Percentiles rank a stretch among this genome's conserved stretches.
Conservation (phyloP, 2,888 invertebrate genomes). For the Eilema depressum region DNA sequence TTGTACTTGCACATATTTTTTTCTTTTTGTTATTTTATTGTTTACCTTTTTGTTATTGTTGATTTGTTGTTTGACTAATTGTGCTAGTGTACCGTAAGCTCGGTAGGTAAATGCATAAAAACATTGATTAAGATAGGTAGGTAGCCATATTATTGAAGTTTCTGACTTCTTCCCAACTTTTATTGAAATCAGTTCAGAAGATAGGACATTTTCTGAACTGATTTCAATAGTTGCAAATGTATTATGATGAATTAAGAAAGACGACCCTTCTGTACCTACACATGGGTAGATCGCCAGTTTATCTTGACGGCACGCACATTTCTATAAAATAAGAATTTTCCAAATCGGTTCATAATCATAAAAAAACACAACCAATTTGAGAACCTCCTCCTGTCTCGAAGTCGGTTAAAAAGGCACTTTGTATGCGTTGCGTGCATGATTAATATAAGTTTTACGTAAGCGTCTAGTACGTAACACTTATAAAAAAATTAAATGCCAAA, state of each 20-base stretch:
- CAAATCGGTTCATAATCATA: too few species aligned
- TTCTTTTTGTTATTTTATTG: too few species aligned
- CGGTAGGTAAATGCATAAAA: conserved; percentile 1
- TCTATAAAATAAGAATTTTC: background rate
- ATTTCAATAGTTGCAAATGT: background rate
- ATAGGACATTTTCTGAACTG: too few species aligned
- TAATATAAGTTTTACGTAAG: background rate
- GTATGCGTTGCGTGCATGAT: background rate
- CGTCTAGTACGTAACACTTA: background rate
- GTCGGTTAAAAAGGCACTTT: background rate
- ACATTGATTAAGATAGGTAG: background rate
- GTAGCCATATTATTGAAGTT: background rate
- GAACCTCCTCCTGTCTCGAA: background rate
- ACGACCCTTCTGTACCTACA: background rate
- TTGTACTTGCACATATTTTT: too few species aligned
- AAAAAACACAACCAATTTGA: background rate
- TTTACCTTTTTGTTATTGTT: too few species aligned
- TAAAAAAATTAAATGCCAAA: background rate
- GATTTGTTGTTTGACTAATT: background rate
- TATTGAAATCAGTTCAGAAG: too few species aligned
- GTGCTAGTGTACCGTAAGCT: background rate
- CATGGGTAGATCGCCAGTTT: too few species aligned
- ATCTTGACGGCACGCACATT: background rate
- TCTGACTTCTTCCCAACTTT: background rate
- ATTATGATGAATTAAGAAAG: background rate